phyloP scores from a whole-genome alignment of 2,888 invertebrate species.

The Anoncus sp. region DNA sequence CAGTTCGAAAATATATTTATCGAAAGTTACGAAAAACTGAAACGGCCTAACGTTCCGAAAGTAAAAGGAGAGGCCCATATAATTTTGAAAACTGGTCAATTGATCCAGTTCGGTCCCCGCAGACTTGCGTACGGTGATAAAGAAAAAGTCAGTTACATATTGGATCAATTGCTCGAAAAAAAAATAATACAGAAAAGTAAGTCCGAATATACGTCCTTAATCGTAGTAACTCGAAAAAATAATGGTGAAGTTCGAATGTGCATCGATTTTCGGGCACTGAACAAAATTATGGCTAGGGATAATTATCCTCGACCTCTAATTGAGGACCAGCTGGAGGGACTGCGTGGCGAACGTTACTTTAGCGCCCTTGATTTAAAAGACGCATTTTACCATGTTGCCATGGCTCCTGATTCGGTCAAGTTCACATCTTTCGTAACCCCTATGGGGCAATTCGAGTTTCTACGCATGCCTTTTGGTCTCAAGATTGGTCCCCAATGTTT shows the following conservation, averaged over 20 bases:
- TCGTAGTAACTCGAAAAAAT: slow-evolving; percentile 61
- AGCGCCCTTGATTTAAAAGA: slow-evolving; percentile 63
- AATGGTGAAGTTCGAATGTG: slow-evolving; percentile 51
- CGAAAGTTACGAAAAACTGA: slow-evolving; percentile 33
- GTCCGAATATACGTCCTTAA: slow-evolving; percentile 59
- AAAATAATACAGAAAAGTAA: slow-evolving; percentile 62
- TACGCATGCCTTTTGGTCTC: slow-evolving; percentile 52
- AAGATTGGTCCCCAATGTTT: slow-evolving; percentile 58
- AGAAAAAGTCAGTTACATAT: slow-evolving; percentile 50
- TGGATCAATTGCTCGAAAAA: slow-evolving; percentile 58
- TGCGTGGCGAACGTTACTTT: slow-evolving; percentile 63
- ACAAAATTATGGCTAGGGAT: slow-evolving; percentile 57
- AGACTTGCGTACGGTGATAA: slow-evolving; percentile 29
- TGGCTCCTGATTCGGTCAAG: slow-evolving; percentile 59
- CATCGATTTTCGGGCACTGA: slow-evolving; percentile 60
- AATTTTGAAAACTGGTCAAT: slow-evolving; percentile 48
- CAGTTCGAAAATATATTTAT: slow-evolving; percentile 24
- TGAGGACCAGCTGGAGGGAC: slow-evolving; percentile 59
- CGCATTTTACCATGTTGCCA: slow-evolving; percentile 64
- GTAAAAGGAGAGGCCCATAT: slow-evolving; percentile 40
- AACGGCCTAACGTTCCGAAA: slow-evolving; percentile 38
- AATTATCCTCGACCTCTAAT: slow-evolving; percentile 63
- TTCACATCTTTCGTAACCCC: slow-evolving; percentile 55
- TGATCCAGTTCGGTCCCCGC: slow-evolving; percentile 41
- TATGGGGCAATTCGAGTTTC: slow-evolving; percentile 30